phyloP scores from a whole-genome alignment of 2,797 vertebrate genomes.

The Sebastes itinus region DNA sequence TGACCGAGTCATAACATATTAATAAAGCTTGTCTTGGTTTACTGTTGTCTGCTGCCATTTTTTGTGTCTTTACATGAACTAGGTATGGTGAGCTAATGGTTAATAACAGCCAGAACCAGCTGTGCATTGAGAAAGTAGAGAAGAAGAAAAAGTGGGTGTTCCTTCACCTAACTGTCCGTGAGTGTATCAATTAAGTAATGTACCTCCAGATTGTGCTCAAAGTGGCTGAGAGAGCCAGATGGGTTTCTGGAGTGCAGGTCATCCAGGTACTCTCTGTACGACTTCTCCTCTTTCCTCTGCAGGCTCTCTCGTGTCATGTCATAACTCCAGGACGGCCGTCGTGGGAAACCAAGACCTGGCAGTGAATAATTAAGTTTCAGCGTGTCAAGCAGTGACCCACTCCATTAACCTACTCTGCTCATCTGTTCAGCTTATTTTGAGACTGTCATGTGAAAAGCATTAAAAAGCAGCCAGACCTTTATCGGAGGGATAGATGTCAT shows the following conservation, averaged over 20 bases:
- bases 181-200: conserved; percentile 7
- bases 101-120: too few species aligned
- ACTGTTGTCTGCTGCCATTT: too few species aligned
- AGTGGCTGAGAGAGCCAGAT: conserved; percentile 88
- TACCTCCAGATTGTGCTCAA: conserved; percentile 96
- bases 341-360: conserved; percentile 90
- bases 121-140: too few species aligned
- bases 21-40: too few species aligned
- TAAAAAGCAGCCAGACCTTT: conserved; percentile 71
- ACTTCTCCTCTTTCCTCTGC: conserved; percentile 88
- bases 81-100: too few species aligned
- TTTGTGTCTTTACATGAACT: too few species aligned
- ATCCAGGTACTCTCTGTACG: conserved; percentile 87
- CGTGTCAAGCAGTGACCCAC: conserved; percentile 33
- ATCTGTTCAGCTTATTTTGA: conserved; percentile 36
- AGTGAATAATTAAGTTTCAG: conserved; percentile 56
- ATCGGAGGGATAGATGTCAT: conserved; percentile 85
- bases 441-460: conserved; percentile 18
- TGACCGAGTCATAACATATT: too few species aligned
- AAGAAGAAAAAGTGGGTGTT: too few species aligned
- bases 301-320: conserved; percentile 90
- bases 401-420: conserved; percentile 38
- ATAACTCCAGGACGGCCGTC: conserved; percentile 91
- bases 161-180: too few species aligned
- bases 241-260: conserved; percentile 87